Evolutionary conservation across 2,888 invertebrate genomes (phyloP), one percentile per base, ranked within the genome.

Genomic region (Caenorhabditis imperialis): DNA sequence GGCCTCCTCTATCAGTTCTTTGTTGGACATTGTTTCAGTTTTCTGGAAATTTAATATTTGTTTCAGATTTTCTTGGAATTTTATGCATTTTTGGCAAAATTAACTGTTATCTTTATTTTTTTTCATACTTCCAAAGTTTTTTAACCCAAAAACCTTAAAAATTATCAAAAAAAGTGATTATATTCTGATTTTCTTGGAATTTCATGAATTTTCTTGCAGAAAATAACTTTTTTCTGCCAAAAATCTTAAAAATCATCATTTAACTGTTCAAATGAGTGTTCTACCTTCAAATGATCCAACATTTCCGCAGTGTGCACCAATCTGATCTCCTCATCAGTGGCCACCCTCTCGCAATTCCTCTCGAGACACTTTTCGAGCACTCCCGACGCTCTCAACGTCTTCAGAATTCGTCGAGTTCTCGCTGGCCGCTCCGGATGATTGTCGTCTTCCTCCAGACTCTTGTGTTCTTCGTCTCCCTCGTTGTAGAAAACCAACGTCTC

Each of bases 371-470:
- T 35, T 3, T 65, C 58, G 12, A 62, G 10, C 8, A 72, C n/a
- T 25, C 63, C 58, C 20, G 60, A 50, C 8, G 51, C 57, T 33
- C 42, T 42, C 37, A 79, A 44, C 30, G 42, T 55, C 22, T 60
- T 55, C 44, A 67, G 22, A 44, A 79, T 77, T 35, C 62, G 16
- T 14, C 35, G 20, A 3, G 72, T 70, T 47, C 78, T 57, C 20
- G 57, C 50, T 8, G 74, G 74, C 12, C 55, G 48, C 47, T 79
- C 78, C 1, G 74, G 74, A 67, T 79, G 78, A 40, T 70, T 48
- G 6, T 38, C 48, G 5, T 45, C 55, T 16, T 50, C 47, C 14
- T 55, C 45, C 12, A 55, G 23, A 40, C 38, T 42, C n/a, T 14
- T 27, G 40, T 73, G 78, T 3, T 18, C 30, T 18, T 69, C 54